Percentiles rank a stretch among this genome's conserved stretches.
These are phyloP conservation scores for Malurus splendens DNA, from an alignment of 2,797 vertebrate species.

Conservation along the genomic window DNA sequence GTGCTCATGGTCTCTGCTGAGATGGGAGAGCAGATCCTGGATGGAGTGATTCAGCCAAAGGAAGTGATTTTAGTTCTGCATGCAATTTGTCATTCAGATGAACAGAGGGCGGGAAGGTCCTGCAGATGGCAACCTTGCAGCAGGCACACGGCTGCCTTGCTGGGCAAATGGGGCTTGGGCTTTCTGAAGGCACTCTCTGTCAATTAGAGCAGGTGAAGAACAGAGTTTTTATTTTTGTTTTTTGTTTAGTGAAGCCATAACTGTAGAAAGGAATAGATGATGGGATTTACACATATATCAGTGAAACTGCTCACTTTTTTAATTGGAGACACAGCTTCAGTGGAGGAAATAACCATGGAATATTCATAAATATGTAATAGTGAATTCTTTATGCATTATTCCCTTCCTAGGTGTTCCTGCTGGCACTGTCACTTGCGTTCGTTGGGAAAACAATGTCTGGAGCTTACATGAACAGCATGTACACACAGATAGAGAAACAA, in stretches of 20 bases:
- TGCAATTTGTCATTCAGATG: not conserved
- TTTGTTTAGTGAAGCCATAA: not conserved
- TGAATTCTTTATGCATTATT: not conserved
- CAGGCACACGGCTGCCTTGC: not conserved
- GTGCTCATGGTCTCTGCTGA: not conserved
- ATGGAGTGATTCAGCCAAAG: accelerated
- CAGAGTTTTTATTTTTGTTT: not conserved
- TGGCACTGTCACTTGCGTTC: constrained; percentile 82
- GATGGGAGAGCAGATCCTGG: not conserved
- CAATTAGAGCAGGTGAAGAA: not conserved
- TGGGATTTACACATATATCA: not conserved
- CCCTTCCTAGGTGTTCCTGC: constrained; percentile 79
- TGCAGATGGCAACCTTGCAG: constrained; percentile 46
- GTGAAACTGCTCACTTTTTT: not conserved
- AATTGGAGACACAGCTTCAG: not conserved
- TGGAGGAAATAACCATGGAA: not conserved
- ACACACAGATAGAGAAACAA: constrained; percentile 90
- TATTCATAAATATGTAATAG: not conserved
- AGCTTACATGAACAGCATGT: constrained; percentile 88
- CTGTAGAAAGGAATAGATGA: not conserved
- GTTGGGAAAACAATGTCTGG: constrained; percentile 85
- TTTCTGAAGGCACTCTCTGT: not conserved
- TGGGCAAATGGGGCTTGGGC: not conserved
- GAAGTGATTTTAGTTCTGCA: not conserved
- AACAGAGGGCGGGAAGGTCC: not conserved